phyloP scores from a whole-genome alignment of 37 sponge, comb jelly and placozoan genomes.

The Petrosia ficiformis region DNA sequence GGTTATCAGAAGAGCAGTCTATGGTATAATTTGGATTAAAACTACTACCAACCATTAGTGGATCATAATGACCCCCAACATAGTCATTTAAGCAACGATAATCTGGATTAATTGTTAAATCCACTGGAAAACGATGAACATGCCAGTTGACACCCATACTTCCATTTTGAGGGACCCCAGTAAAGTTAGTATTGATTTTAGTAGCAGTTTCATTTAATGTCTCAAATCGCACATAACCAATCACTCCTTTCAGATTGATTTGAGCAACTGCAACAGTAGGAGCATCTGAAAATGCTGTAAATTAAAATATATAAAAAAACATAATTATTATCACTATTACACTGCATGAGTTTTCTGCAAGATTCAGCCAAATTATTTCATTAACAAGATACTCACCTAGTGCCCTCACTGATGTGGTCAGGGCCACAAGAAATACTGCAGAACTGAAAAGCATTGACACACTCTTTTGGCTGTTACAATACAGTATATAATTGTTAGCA shows the following conservation, averaged over 20 bases:
- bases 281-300: not conserved
- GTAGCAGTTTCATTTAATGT: not conserved
- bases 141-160: conserved; percentile 30
- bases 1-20: conserved; percentile 7
- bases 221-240: not conserved
- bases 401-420: too few species aligned
- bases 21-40: not conserved
- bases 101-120: conserved; percentile 33
- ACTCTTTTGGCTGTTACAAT: too few species aligned
- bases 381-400: too few species aligned
- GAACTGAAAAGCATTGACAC: too few species aligned
- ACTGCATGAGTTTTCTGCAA: too few species aligned
- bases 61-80: conserved; percentile 27
- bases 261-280: not conserved
- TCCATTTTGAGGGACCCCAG: not conserved
- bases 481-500: too few species aligned
- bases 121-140: conserved; percentile 49
- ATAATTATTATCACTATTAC: too few species aligned
- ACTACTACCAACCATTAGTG: not conserved
- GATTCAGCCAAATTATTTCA: too few species aligned
- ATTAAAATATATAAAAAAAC: not conserved
- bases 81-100: conserved; percentile 17
- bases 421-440: too few species aligned
- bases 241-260: not conserved
- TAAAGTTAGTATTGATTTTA: not conserved